Percentiles rank a stretch among this genome's conserved stretches.
These are phyloP conservation scores for Thalassaphorura encarpata DNA, from an alignment of 1,140 invertebrate species.

Conservation along the genomic window DNA sequence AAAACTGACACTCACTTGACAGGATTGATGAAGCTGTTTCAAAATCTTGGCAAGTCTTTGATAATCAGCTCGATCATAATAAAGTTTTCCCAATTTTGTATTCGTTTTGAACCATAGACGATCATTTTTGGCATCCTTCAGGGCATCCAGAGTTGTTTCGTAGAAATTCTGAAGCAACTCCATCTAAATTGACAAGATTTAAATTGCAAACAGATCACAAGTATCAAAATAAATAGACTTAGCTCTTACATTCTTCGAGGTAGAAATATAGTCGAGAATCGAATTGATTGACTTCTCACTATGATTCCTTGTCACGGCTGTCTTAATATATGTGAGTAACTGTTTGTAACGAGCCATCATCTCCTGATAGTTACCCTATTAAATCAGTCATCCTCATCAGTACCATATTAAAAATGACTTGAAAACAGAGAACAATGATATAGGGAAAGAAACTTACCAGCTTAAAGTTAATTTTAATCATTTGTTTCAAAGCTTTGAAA, in stretches of 20 bases:
- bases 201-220: no score
- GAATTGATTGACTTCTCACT: conserved; percentile 99
- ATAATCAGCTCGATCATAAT: conserved; percentile 93
- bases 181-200: no score
- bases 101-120: conserved; percentile 99
- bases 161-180: conserved; percentile 99
- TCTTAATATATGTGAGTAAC: conserved; percentile 94
- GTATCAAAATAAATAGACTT: neutral
- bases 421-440: neutral
- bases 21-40: conserved; percentile 94
- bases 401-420: conserved; percentile 40
- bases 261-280: conserved; percentile 98
- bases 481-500: conserved; percentile 99
- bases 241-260: conserved; percentile 83
- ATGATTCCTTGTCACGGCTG: conserved; percentile 97
- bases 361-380: conserved; percentile 84
- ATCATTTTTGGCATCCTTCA: conserved; percentile 99
- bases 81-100: conserved; percentile 96
- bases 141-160: conserved; percentile 94
- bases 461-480: conserved; percentile 99
- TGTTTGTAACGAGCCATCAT: conserved; percentile 98
- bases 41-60: conserved; percentile 91
- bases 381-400: no score
- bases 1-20: conserved; percentile 55
- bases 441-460: conserved; percentile 54